A percentile compares a stretch with the other conserved stretches of the same genome.
These are phyloP conservation scores for Eristalinus sepulchralis DNA, from an alignment of 2,888 invertebrate genomes.

Conservation along the genomic window DNA sequence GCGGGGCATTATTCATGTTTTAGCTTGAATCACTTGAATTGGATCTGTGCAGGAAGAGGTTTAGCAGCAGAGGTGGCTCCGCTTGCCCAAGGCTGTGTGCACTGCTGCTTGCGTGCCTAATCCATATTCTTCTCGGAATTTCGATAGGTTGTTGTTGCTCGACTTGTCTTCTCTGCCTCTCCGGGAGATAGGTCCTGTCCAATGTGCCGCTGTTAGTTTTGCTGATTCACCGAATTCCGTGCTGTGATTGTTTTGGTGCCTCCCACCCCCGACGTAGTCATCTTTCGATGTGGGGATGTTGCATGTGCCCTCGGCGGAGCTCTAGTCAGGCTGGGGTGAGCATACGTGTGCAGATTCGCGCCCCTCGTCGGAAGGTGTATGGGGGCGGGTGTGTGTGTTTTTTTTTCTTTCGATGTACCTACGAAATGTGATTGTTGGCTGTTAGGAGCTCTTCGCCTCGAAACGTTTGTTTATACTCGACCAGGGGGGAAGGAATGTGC, in stretches of 20 bases:
- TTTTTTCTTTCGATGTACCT: slow-evolving; percentile 36
- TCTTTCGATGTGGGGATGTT: slow-evolving; percentile 18
- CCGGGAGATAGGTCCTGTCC: slow-evolving; percentile 27
- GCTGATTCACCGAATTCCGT: slow-evolving; percentile 67
- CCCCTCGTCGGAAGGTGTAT: not conserved
- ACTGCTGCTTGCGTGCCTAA: slow-evolving; percentile 35
- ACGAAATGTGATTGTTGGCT: slow-evolving; percentile 70
- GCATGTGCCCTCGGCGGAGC: slow-evolving; percentile 25
- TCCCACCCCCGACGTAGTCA: not conserved
- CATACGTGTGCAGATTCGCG: slow-evolving; percentile 34
- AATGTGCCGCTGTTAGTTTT: slow-evolving; percentile 63
- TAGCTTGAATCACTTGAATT: slow-evolving; percentile 58
- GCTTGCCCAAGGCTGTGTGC: slow-evolving; percentile 5
- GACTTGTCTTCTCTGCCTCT: slow-evolving; percentile 10
- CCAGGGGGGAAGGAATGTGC: slow-evolving; percentile 28
- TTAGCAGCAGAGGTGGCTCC: slow-evolving; percentile 26
- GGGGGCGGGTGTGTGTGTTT: slow-evolving; percentile 17
- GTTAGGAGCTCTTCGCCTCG: slow-evolving; percentile 52
- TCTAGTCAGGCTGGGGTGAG: not conserved
- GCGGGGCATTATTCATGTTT: slow-evolving; percentile 65
- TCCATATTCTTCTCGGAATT: slow-evolving; percentile 41
- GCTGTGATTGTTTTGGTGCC: slow-evolving; percentile 60
- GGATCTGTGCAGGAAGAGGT: slow-evolving; percentile 44
- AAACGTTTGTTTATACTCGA: slow-evolving; percentile 62
- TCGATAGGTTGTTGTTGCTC: not conserved